Conservation (phyloP, 2,888 invertebrate species). For the Scelioninae gen. 1 region DNA sequence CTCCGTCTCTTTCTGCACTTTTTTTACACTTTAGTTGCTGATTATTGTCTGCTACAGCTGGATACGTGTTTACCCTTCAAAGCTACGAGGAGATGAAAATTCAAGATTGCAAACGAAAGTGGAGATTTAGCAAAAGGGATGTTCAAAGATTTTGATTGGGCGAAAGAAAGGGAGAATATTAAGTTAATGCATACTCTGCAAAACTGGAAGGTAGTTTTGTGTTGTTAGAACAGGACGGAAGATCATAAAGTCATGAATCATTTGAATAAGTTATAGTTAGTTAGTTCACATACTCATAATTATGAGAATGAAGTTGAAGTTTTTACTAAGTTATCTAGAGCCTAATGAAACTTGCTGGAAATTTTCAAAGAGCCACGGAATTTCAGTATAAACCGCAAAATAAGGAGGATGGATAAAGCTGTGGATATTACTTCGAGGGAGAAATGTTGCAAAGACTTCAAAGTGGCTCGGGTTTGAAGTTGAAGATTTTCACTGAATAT, state of each 20-base stretch:
- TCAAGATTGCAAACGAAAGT: conserved; percentile 31
- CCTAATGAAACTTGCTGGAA: no score
- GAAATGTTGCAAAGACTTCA: conserved; percentile 6
- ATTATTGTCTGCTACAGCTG: conserved; percentile 51
- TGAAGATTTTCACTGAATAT: conserved; percentile 10
- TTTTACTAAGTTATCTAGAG: no score
- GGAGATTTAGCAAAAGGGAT: conserved; percentile 26
- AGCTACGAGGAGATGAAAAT: conserved; percentile 22
- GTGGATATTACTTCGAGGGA: conserved; percentile 6
- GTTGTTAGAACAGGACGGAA: no score
- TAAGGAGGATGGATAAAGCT: conserved; percentile 24
- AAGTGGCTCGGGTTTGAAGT: neutral
- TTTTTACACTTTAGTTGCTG: conserved; percentile 62
- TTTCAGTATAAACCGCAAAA: conserved; percentile 4
- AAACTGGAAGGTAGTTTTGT: no score
- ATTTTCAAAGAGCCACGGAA: conserved; percentile 2
- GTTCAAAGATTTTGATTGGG: neutral
- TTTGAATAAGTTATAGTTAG: no score
- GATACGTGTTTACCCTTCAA: conserved; percentile 52
- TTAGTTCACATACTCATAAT: no score
- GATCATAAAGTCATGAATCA: neutral
- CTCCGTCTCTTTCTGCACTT: conserved; percentile 35
- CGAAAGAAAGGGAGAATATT: conserved; percentile 1
- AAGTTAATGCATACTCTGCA: conserved; percentile 11
- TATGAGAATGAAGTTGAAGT: no score